Evolutionary conservation across 2,113 vertebrate genomes (phyloP), one percentile per base, ranked within the genome.

Genomic region (Columba livia): DNA sequence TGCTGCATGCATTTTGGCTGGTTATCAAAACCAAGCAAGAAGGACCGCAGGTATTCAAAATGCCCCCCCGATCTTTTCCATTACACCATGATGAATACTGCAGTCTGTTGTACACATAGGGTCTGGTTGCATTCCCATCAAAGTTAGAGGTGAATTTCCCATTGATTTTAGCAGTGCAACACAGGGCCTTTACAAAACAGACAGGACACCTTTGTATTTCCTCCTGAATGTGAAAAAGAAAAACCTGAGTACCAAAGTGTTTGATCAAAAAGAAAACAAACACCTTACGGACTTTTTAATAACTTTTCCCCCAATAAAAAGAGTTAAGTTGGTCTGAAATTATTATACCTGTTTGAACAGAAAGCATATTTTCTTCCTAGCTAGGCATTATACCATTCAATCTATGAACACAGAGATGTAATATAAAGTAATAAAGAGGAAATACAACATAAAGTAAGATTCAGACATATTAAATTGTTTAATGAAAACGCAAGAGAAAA

Each of bases 371-470:
- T 96, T 93, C 89, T 94, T 93, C 90, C 92, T 60, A 92, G 91
- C 83, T 95, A 96, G 88, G 83, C 79, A 96, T 95, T 97, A 97
- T 92, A 95, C 94, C 83, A 81, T 95, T 96, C 91, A 91, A 74
- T 94, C 80, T 96, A 73, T 44, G 92, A 96, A 93, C 88, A 91
- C 72, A 86, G 92, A 91, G 90, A 97, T 91, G 83, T 94, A 97
- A 96, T 94, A 97, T 85, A 97, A 97, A 97, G 96, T 96, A 96
- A 97, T 97, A 98, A 98, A 97, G 93, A 91, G 81, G 66, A 96
- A 96, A 91, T 62, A 94, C 88, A 96, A 96, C 91, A 95, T 89
- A 84, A 97, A 96, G 77, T 94, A 89, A 91, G 84, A 95, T 91
- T 94, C 77, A 95, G 94, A 95, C 89, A 94, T 95, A 98, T 96